These are phyloP conservation scores for Mesoligia furuncula DNA, from an alignment of 2,888 invertebrate species.

Conservation along the genomic window DNA sequence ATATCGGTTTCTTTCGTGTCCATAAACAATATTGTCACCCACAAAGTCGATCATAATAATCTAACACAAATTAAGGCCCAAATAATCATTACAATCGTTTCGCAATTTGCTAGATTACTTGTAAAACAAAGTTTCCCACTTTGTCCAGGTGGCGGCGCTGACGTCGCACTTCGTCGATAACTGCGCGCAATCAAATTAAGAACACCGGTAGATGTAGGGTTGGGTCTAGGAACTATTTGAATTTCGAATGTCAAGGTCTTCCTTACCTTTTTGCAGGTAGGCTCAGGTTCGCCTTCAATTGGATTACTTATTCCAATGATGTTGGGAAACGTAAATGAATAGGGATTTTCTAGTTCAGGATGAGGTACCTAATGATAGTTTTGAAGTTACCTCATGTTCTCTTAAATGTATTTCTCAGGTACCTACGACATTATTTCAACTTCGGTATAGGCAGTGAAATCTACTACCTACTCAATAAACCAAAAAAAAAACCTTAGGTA, in stretches of 20 bases:
- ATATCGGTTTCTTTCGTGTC: neutral
- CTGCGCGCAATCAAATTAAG: constrained; percentile 61
- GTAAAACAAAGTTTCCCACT: constrained; percentile 57
- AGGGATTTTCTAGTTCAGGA: neutral
- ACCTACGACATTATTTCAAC: neutral
- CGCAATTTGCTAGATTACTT: constrained; percentile 52
- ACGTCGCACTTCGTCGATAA: constrained; percentile 43
- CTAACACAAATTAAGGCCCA: constrained; percentile 11
- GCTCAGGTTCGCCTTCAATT: neutral
- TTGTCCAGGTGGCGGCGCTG: constrained; percentile 29
- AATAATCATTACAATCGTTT: constrained; percentile 23
- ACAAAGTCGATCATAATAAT: constrained; percentile 15
- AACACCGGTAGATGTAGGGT: constrained; percentile 38
- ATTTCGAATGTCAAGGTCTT: constrained; percentile 33
- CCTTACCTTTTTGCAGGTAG: neutral
- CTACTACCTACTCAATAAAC: neutral
- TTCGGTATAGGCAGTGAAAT: neutral
- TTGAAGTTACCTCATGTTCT: neutral
- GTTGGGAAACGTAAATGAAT: neutral
- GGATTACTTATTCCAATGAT: constrained; percentile 7
- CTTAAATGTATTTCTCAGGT: neutral
- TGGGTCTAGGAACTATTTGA: constrained; percentile 27
- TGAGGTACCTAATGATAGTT: neutral
- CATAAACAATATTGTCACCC: neutral
- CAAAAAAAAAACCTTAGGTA: neutral